Evolutionary conservation across 1,140 invertebrate species (phyloP).

Genomic region (Pseudomyrmex cubaensis): DNA sequence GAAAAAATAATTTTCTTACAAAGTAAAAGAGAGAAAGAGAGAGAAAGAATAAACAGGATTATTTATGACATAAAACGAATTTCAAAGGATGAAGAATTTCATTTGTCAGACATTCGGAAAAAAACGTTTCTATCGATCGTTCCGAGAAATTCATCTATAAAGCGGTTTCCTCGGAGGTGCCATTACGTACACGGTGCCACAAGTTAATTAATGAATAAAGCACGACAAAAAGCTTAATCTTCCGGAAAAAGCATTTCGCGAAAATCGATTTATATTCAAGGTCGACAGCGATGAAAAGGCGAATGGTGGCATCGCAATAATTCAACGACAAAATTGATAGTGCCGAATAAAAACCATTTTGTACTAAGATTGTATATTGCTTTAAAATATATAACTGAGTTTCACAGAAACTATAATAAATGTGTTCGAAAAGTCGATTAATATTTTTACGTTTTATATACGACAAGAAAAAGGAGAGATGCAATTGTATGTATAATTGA

Average conservation of each 20-base stretch:
- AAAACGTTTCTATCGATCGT: conserved; percentile 58
- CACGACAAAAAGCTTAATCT: conserved; percentile 20
- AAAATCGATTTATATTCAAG: conserved; percentile 31
- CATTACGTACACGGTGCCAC: conserved; percentile 1
- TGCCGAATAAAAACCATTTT: not conserved
- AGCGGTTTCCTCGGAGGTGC: conserved; percentile 51
- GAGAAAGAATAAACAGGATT: not conserved
- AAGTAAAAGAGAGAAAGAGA: not conserved
- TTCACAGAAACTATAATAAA: too few species aligned
- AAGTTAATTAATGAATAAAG: conserved; percentile 58
- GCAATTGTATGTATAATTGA: not conserved
- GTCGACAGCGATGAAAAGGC: not conserved
- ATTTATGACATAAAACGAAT: conserved; percentile 8
- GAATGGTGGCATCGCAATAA: not conserved
- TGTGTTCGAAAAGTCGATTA: too few species aligned
- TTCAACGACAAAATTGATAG: conserved; percentile 11
- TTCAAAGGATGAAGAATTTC: not conserved
- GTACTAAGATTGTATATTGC: too few species aligned
- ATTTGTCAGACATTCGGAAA: conserved; percentile 26
- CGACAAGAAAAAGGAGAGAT: too few species aligned
- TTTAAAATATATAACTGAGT: too few species aligned
- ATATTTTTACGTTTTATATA: too few species aligned
- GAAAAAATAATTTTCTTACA: not conserved
- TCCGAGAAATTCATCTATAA: conserved; percentile 27
- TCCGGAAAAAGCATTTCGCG: conserved; percentile 62